Conservation (phyloP, 2,888 invertebrate genomes). For the Epistrophella euchroma region DNA sequence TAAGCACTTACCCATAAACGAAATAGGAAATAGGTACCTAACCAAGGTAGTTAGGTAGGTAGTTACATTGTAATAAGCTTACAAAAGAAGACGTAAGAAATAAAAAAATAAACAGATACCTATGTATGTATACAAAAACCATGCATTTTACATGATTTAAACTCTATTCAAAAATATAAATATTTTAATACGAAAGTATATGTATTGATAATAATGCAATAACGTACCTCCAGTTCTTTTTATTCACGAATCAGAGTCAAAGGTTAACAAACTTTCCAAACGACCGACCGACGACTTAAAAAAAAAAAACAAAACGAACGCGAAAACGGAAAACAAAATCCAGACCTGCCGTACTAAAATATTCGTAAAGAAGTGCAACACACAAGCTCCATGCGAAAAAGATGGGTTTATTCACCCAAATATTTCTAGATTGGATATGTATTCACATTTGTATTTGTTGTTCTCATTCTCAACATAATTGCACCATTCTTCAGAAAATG, state of each 20-base stretch:
- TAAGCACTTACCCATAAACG: not conserved
- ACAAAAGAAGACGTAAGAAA: not conserved
- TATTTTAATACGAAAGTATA: not conserved
- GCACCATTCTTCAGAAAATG: slow-evolving; percentile 41
- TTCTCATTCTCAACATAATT: slow-evolving; percentile 12
- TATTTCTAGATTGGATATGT: slow-evolving; percentile 70
- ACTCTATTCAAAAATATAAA: slow-evolving; percentile 1
- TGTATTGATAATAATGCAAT: slow-evolving; percentile 16
- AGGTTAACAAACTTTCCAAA: slow-evolving; percentile 73
- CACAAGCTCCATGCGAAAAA: slow-evolving; percentile 52
- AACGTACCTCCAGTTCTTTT: slow-evolving; percentile 66
- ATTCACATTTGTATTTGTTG: slow-evolving; percentile 20
- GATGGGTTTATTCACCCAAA: slow-evolving; percentile 75
- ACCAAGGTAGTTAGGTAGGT: not conserved
- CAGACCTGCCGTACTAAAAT: slow-evolving; percentile 76
- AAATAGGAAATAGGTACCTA: no score
- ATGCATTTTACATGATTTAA: not conserved
- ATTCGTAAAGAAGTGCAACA: slow-evolving; percentile 71
- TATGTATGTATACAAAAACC: not conserved
- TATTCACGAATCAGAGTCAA: slow-evolving; percentile 68
- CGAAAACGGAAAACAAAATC: slow-evolving; percentile 71
- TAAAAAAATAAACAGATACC: not conserved
- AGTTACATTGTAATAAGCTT: not conserved
- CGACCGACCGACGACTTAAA: slow-evolving; percentile 53
- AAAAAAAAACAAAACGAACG: slow-evolving; percentile 47